Evolutionary conservation across 2,888 invertebrate genomes (phyloP), one percentile per base, ranked within the genome.

Genomic region (Drosophila antonietae): DNA sequence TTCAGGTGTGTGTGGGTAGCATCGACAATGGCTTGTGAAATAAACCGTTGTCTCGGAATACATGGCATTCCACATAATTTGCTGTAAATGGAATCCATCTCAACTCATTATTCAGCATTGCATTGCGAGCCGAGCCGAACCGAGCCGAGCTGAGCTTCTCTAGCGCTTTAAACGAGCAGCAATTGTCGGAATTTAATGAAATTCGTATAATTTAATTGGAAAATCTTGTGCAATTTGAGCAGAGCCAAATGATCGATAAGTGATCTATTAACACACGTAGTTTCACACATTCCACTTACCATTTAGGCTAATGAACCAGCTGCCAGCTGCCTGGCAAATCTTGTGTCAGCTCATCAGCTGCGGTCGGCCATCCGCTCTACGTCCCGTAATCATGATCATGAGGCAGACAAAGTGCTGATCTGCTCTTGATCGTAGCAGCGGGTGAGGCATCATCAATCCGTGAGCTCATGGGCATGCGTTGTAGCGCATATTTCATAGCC

Each of bases 271-370:
- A 72, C 77, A 83, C 64, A 78, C 64, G 75, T 72, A 66, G 70
- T 74, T 83, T 87, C 88, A 83, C 87, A 83, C 83, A 83, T 83
- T 80, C 73, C 76, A 62, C 65, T 74, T 63, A 83, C 72, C 82
- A 83, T 83, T 83, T 83, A 87, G 69, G 82, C 85, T 84, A 83
- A 87, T 83, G 88, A 87, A 87, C 73, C 70, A 49, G 56, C 66
- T 58, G 62, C 37, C 63, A 68, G 68, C 72, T 65, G 61, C 47
- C 55, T 63, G 67, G 59, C 71, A 56, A 75, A 58, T 70, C 78
- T 73, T 37, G 37, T 53, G 65, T 65, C 73, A 56, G 57, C 68
- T 66, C 68, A 65, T 77, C 77, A 55, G 43, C 43, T 35, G 33
- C 20, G 33, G n/a, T 44, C 35, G 14, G 37, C 53, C 0, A 7